Base-by-base conservation (phyloP, 2,113 vertebrate species). In the Mystacornis crossleyi region DNA sequence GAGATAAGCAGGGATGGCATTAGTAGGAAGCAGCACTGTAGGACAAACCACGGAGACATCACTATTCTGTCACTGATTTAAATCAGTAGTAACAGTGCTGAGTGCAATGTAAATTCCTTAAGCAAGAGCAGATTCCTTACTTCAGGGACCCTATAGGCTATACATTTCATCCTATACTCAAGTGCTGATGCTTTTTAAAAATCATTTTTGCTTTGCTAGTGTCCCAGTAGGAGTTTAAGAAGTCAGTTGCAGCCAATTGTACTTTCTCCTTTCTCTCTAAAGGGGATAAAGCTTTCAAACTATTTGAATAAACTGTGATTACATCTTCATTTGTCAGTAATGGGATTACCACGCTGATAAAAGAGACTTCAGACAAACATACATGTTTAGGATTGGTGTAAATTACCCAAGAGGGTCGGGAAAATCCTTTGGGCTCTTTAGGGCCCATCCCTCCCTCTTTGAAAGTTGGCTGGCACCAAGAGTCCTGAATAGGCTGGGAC, bases 311-410 rank as follows among this genome's bases (percentile, higher is more conserved):
- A 97, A 98, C 97, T 96, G 95, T 70, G 98, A 98, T 98, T 97
- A 98, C 97, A 97, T 99, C 99, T 99, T 99, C 98, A 99, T 99
- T 98, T 98, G 98, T 95, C 94, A 81, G 71, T 99, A 99, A 99
- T 98, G 98, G 98, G 99, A 99, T 99, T 99, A 99, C 83, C 93
- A 81, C 28, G 85, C 95, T 94, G 93, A 90, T 96, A 98, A 99
- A 98, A 98, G 97, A 97, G 88, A 95, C 97, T 95, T 93, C 90
- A 88, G 93, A 90, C 86, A 97, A 96, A 98, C 94, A 96, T 98
- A 97, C 97, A 97, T 84, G 98, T 98, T 98, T 98, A 98, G 97
- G 87, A 97, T 89, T 84, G 96, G 98, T 98, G 97, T 98, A 98
- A 96, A 96, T 98, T 98, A 98, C 98, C 94, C 81, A 86, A 98